Evolutionary conservation across 2,797 vertebrate genomes (phyloP).

Genomic region (Oophaga sylvatica): DNA sequence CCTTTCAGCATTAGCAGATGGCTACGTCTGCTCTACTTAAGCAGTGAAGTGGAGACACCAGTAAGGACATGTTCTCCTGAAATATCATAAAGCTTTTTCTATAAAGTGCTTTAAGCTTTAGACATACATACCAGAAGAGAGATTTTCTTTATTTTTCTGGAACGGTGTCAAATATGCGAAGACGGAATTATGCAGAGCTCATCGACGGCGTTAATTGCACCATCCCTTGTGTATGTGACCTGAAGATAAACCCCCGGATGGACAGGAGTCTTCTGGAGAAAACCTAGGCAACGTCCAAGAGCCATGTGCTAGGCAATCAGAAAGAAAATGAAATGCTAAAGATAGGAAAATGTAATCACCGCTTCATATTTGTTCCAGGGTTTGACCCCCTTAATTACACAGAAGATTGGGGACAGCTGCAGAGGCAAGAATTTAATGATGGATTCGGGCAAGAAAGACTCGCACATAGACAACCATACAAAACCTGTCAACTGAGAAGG

Average conservation of each 20-base stretch:
- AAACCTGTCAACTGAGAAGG: neutral
- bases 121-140: constrained; percentile 22
- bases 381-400: constrained; percentile 27
- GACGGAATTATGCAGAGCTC: constrained; percentile 11
- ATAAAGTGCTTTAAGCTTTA: constrained; percentile 19
- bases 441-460: constrained; percentile 2
- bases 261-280: neutral
- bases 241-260: constrained; percentile 7
- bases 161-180: constrained; percentile 34
- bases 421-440: constrained; percentile 29
- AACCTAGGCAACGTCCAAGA: neutral
- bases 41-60: neutral
- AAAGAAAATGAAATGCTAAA: neutral
- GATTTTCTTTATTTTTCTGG: constrained; percentile 38
- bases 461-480: constrained; percentile 6
- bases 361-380: constrained; percentile 5
- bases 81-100: constrained; percentile 26
- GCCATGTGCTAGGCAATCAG: neutral
- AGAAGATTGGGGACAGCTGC: constrained; percentile 35
- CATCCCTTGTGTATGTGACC: constrained; percentile 34
- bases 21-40: neutral
- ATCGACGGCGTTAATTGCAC: constrained; percentile 17
- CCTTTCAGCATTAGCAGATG: neutral
- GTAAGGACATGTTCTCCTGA: constrained; percentile 18
- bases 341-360: constrained; percentile 1